These are phyloP conservation scores for Bombus polaris DNA, from an alignment of 1,140 invertebrate genomes.

Conservation along the genomic window DNA sequence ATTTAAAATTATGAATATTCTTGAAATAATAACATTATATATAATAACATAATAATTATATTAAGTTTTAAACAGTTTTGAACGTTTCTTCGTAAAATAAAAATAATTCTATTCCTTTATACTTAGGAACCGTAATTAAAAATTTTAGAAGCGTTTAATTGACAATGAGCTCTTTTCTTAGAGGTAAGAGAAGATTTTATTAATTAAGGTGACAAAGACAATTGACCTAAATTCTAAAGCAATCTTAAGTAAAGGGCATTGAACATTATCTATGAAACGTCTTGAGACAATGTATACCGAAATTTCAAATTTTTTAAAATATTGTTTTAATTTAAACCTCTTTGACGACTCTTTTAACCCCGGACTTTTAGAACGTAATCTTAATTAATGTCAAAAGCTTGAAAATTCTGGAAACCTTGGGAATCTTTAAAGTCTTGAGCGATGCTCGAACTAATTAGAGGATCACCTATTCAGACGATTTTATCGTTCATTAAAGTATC, in stretches of 20 bases:
- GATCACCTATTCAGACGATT: constrained; percentile 1
- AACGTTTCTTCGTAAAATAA: not conserved
- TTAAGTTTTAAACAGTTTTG: too few relatives aligned
- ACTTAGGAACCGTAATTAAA: not conserved
- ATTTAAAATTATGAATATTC: too few relatives aligned
- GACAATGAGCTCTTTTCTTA: not conserved
- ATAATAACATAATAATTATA: too few relatives aligned
- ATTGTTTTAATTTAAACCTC: too few relatives aligned
- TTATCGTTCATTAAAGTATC: constrained; percentile 3
- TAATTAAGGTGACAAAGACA: not conserved
- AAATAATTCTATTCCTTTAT: not conserved
- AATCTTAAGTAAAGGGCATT: too few relatives aligned
- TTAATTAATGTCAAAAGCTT: not conserved
- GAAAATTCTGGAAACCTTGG: not conserved
- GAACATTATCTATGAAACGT: too few relatives aligned
- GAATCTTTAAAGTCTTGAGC: not conserved
- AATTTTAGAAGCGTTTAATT: too few relatives aligned
- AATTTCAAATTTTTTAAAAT: too few relatives aligned
- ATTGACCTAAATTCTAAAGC: not conserved
- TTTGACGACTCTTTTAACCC: too few relatives aligned
- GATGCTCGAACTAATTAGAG: not conserved
- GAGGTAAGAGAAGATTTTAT: not conserved
- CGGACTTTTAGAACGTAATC: not conserved
- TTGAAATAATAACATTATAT: too few relatives aligned
- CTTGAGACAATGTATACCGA: too few relatives aligned